Percentiles rank a stretch among this genome's conserved stretches.
phyloP scores from a whole-genome alignment of 2,888 invertebrate species.

The Pyrrhia umbra region DNA sequence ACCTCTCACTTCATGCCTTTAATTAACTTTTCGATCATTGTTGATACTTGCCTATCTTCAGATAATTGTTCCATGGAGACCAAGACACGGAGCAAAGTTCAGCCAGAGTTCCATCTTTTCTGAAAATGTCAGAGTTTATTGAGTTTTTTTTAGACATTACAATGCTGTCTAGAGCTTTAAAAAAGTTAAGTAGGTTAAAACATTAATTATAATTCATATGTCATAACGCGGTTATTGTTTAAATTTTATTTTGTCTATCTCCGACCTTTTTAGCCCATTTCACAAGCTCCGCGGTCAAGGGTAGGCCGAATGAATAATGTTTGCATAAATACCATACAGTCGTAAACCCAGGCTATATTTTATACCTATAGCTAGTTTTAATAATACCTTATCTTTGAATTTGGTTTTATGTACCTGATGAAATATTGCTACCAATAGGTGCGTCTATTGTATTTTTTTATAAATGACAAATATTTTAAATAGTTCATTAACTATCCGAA shows the following conservation, averaged over 20 bases:
- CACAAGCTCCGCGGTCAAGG: conserved; percentile 26
- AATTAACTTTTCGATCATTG: too few species aligned
- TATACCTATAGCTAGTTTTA: neutral
- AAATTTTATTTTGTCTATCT: conserved; percentile 34
- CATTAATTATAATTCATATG: conserved; percentile 39
- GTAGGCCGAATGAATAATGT: conserved; percentile 45
- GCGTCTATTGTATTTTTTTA: too few species aligned
- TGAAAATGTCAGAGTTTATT: too few species aligned
- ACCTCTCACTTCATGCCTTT: too few species aligned
- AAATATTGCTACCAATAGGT: neutral
- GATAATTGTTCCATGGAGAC: too few species aligned
- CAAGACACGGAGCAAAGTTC: too few species aligned
- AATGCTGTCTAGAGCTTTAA: neutral
- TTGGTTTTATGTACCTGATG: neutral
- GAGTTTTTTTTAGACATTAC: too few species aligned
- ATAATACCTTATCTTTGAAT: conserved; percentile 1
- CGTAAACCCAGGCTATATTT: conserved; percentile 10
- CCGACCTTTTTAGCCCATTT: conserved; percentile 42
- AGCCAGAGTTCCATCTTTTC: too few species aligned
- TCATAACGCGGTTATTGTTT: conserved; percentile 40
- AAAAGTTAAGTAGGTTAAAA: conserved; percentile 4
- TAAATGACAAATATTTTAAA: too few species aligned
- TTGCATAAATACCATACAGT: conserved; percentile 43
- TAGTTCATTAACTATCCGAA: too few species aligned
- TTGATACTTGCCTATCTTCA: too few species aligned